These are phyloP conservation scores for Tipula vernalis DNA, from an alignment of 2,888 invertebrate genomes.

Conservation along the genomic window DNA sequence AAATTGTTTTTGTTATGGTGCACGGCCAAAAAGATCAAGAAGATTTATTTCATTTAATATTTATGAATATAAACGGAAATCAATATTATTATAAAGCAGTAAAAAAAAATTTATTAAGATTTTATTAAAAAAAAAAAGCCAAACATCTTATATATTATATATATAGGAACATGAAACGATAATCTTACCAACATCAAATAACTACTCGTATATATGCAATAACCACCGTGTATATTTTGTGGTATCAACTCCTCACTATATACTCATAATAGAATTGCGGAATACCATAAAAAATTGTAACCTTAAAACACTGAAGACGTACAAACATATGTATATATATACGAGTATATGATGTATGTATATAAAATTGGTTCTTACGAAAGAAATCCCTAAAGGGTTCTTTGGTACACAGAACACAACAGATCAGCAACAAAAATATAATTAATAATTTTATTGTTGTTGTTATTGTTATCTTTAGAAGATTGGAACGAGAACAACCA, in stretches of 20 bases:
- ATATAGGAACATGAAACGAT: neutral
- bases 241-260: neutral
- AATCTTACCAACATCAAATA: neutral
- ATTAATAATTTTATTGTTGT: neutral
- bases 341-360: too few species aligned
- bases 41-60: neutral
- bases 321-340: too few species aligned
- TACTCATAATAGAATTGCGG: neutral
- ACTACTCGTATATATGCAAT: neutral
- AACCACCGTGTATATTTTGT: neutral
- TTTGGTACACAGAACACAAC: neutral
- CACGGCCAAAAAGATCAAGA: neutral
- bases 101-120: neutral
- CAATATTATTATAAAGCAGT: neutral
- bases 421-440: neutral
- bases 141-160: neutral
- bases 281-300: constrained; percentile 1
- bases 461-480: neutral
- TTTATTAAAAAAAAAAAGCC: neutral
- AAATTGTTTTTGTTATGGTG: neutral
- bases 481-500: neutral
- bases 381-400: neutral
- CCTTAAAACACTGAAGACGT: neutral
- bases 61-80: neutral
- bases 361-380: neutral